Evolutionary conservation across 2,888 invertebrate species (phyloP).

Genomic region (Amorpha juglandis): DNA sequence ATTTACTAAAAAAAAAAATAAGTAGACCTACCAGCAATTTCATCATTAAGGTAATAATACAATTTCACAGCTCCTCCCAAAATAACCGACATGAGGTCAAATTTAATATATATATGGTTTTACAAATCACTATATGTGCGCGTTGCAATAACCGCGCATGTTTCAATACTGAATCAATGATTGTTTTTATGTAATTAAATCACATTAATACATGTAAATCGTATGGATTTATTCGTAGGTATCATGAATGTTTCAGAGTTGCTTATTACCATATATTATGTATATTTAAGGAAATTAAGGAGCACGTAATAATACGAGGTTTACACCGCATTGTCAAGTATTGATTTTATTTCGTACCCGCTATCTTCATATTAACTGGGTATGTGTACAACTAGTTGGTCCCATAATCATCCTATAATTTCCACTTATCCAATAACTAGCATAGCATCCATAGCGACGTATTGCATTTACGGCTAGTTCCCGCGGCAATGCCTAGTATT

Average conservation of each 20-base stretch:
- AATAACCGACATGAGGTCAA: slow-evolving; percentile 62
- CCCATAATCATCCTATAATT: too few relatives aligned
- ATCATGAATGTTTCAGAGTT: neutral
- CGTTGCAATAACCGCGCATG: neutral
- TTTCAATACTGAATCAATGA: neutral
- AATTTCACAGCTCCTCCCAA: slow-evolving; percentile 60
- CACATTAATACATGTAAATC: slow-evolving; percentile 8
- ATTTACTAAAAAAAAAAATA: neutral
- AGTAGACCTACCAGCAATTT: slow-evolving; percentile 64
- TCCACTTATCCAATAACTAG: too few relatives aligned
- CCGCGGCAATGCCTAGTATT: too few relatives aligned
- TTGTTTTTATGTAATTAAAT: neutral
- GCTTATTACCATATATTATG: neutral
- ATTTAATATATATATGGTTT: neutral
- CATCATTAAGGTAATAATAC: slow-evolving; percentile 72
- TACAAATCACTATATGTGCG: neutral
- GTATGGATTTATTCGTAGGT: neutral
- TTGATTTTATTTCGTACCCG: too few relatives aligned
- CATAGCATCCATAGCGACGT: too few relatives aligned
- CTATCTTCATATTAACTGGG: too few relatives aligned
- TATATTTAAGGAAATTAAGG: neutral
- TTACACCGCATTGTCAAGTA: too few relatives aligned
- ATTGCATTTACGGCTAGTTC: too few relatives aligned
- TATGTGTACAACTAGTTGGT: too few relatives aligned
- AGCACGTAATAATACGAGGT: neutral